Base-by-base conservation (phyloP, 2,113 vertebrate species). In the Lophochroa leadbeateri region DNA sequence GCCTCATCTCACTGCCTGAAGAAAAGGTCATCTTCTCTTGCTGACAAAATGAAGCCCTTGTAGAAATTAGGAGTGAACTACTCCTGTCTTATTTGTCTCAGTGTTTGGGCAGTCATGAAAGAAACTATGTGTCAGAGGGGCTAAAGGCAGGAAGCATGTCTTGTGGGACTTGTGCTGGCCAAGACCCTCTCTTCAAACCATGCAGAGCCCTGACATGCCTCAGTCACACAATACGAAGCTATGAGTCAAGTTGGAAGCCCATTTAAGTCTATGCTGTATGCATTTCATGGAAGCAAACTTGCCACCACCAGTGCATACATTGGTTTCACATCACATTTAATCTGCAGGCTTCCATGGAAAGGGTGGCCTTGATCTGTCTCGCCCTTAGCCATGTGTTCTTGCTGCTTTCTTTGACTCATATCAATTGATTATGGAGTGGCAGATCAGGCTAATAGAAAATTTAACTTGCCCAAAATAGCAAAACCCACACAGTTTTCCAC, bases 371-470 rank as follows among this genome's bases (percentile, higher is more conserved):
- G 17, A 31, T 86, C 41, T 33, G 5, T 89, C 64, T 92, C 84
- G 57, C 58, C 44, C 57, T 72, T 81, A 76, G 72, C 60, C 77
- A 74, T 50, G 28, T 78, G 49, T 47, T 91, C 68, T 81, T 74
- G 35, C 64, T 86, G 64, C 77, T 94, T 95, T 49, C 81, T 92
- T 97, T 13, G 7, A 84, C 50, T 89, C 31, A 2, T 84, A 67
- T 53, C 72, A 61, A 80, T 94, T 96, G 93, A 88, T 92, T 86
- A 77, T 67, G 55, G 86, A 95, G 72, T 3, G 9, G 72, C 35
- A 81, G 53, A 88, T 50, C 35, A 65, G 31, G n/a, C 58, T 91
- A 74, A 78, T 84, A 55, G 60, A 89, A 94, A 94, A 95, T 53
- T 53, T 52, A 84, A 25, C 41, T 19, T 31, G 37, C 69, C 64